Evolutionary conservation across 64 coral and sea anemone species (phyloP).

Genomic region (Hydrozoanthus tunicans): DNA sequence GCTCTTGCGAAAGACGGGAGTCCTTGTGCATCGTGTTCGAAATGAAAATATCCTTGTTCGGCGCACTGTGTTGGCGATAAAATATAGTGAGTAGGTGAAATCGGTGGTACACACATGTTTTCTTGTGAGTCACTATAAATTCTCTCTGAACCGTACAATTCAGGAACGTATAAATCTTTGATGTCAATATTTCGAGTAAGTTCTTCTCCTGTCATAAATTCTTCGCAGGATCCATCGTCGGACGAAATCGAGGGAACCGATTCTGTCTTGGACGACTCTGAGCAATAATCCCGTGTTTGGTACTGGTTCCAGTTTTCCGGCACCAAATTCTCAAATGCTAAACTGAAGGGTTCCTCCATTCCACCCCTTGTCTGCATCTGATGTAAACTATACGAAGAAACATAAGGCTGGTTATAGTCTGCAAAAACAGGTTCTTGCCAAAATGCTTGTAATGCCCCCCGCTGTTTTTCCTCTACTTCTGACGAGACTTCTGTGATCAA

Average conservation of each 20-base stretch:
- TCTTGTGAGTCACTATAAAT: conserved; percentile 73
- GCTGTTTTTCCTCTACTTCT: conserved; percentile 52
- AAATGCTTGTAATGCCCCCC: conserved; percentile 67
- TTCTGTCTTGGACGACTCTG: conserved; percentile 47
- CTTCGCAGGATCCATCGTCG: conserved; percentile 67
- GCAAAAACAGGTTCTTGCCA: conserved; percentile 84
- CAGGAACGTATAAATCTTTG: conserved; percentile 92
- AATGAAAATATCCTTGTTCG: conserved; percentile 53
- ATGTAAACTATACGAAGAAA: conserved; percentile 58
- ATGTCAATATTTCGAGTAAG: conserved; percentile 91
- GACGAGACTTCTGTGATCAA: conserved; percentile 18
- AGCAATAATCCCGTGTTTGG: conserved; percentile 31
- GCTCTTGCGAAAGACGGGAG: conserved; percentile 58
- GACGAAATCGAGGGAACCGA: conserved; percentile 77
- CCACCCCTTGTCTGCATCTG: conserved; percentile 57
- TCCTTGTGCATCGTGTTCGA: conserved; percentile 50
- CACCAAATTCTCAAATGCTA: conserved; percentile 40
- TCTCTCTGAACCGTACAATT: conserved; percentile 78
- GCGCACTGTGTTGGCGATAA: conserved; percentile 35
- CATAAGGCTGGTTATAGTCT: conserved; percentile 37
- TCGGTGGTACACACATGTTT: conserved; percentile 46
- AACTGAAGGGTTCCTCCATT: conserved; percentile 50
- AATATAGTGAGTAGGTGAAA: conserved; percentile 50
- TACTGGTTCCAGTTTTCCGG: conserved; percentile 70
- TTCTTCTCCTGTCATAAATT: conserved; percentile 97